Evolutionary conservation across 1,140 invertebrate species (phyloP), one percentile per base, ranked within the genome.

Genomic region (Goniozus legneri): DNA sequence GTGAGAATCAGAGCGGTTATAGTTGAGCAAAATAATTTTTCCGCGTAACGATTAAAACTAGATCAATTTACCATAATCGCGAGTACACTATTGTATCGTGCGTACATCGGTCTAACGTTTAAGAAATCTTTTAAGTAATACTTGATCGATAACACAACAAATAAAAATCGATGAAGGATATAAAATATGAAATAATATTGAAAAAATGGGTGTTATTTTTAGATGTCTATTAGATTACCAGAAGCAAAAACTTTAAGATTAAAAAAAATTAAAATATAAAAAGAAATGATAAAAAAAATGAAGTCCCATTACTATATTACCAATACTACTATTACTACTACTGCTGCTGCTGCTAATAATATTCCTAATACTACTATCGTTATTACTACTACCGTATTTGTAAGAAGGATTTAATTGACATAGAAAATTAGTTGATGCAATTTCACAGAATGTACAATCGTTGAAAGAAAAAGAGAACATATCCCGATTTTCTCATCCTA

Each of bases 191-290:
- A 62, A 60, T 65, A 69, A 68, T 64, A 64, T 61, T 52, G 56
- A 69, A 62, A 62, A 67, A 71, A 67, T 71, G 62, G 65, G 63
- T 71, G 67, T 71, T 70, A 71, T 70, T 71, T 71, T 70, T 71
- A 70, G 69, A 71, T 71, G 69, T 71, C 64, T 71, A 62, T 70
- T 71, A 70, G 66, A 70, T 67, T 67, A 70, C 65, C 62, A 62
- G 62, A 67, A 69, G 52, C 58, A 66, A 61, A 67, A 58, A 46
- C 41, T 58, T 58, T 44, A 65, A 65, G 47, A 31, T 64, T 58
- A 45, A 61, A 64, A 62, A 66, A 70, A 57, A 52, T 56, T 66
- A 65, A 61, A 61, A 55, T 56, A 60, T 60, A 66, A 68, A 65
- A 64, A 59, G 32, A 53, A 62, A 55, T 48, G 59, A 60, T 61